Percentiles rank a stretch among this genome's conserved stretches.
Conservation (phyloP, 1,140 invertebrate genomes). For the Drosophila truncata region DNA sequence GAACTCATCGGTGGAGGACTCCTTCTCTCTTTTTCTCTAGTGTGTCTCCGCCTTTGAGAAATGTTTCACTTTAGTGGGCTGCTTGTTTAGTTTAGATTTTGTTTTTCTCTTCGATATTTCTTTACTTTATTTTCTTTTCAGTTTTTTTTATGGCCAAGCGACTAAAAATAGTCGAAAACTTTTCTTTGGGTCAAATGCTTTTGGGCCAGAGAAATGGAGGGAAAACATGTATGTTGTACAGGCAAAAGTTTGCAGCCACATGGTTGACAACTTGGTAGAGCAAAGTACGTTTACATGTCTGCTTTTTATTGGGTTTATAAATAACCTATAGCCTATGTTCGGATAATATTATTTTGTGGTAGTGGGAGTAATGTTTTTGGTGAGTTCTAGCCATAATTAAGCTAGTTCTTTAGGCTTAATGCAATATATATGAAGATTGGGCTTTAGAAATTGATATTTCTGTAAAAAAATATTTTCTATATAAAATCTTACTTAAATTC, state of each 20-base stretch:
- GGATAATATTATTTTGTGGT: not conserved
- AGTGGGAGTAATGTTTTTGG: not conserved
- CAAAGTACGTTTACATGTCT: conserved; percentile 22
- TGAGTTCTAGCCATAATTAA: not conserved
- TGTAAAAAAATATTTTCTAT: not conserved
- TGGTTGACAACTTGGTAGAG: conserved; percentile 28
- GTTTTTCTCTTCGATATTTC: conserved; percentile 20
- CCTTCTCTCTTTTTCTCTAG: not conserved
- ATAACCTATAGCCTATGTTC: not conserved
- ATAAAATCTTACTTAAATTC: not conserved
- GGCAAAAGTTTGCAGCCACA: conserved; percentile 24
- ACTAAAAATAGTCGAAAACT: conserved; percentile 50
- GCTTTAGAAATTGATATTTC: not conserved
- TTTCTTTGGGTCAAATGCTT: conserved; percentile 60
- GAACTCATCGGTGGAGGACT: conserved; percentile 49
- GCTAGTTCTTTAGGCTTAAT: no score
- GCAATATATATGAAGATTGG: not conserved
- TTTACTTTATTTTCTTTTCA: conserved; percentile 27
- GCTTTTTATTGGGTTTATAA: not conserved
- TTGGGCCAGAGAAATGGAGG: conserved; percentile 21
- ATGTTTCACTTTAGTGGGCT: conserved; percentile 41
- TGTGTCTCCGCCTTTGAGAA: conserved; percentile 29
- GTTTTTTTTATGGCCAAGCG: conserved; percentile 42
- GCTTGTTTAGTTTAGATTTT: conserved; percentile 48
- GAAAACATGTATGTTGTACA: not conserved